Base-by-base conservation (phyloP, 2,113 vertebrate genomes). In the Nettapus auritus region DNA sequence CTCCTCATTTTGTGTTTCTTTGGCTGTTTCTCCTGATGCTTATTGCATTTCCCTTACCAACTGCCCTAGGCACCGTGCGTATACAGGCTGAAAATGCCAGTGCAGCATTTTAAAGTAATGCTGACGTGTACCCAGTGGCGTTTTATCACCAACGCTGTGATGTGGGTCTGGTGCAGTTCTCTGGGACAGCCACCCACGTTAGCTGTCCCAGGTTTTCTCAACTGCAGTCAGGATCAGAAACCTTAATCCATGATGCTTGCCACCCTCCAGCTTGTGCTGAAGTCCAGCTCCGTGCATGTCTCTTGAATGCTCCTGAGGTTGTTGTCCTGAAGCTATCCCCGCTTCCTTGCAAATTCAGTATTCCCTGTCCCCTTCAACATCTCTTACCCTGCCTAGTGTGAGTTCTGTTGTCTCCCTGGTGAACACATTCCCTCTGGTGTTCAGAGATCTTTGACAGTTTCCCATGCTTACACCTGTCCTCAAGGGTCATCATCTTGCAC, bases 401-500 rank as follows among this genome's bases (percentile, higher is more conserved):
- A 85, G 9, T 64, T 68, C 81, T 82, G 34, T 33, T 76, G 28
- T 87, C 66, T 56, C 31, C 13, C 36, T 85, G 59, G 59, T 76
- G 31, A 66, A 56, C 14, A 17, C 5, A 1, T 69, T 90, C 78
- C 53, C 67, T 44, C 26, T 88, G 48, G 26, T 76, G 55, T 76
- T 83, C 8, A 1, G 13, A 69, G 46, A 53, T 56, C 44, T 89
- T 46, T 66, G 38, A 38, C 34, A 9, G n/a, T 67, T 85, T 86
- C 12, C 25, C 36, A 22, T 1, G 4, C 34, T 84, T 77, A 57
- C 0, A 1, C 26, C 13, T 91, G 1, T 53, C n/a, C 55, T 86
- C 40, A 25, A 46, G 57, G 12, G 62, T 81, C 9, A 29, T 46
- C 13, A 20, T 18, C 0, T 0, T 60, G 12, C 0, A 0, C 26